Percentiles rank a stretch among this genome's conserved stretches.
phyloP scores from a whole-genome alignment of 2,888 invertebrate species.

The Melanostoma scalare region DNA sequence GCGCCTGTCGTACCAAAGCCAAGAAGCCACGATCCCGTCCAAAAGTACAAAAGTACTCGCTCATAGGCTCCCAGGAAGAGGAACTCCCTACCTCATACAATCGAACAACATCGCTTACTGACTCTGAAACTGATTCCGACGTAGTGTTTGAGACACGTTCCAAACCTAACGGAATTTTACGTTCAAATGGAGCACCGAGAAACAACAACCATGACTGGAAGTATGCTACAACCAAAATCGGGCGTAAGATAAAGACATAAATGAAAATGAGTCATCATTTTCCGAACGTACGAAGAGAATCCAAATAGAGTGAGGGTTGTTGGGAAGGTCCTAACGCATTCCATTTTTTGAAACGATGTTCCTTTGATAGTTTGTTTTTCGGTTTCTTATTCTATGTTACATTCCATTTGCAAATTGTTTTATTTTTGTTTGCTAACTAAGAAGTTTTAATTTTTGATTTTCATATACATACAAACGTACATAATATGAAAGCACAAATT shows the following conservation, averaged over 20 bases:
- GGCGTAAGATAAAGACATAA: slow-evolving; percentile 81
- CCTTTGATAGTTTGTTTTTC: slow-evolving; percentile 48
- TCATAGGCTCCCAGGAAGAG: slow-evolving; percentile 87
- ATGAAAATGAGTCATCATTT: not conserved
- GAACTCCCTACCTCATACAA: slow-evolving; percentile 83
- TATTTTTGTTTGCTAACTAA: slow-evolving; percentile 46
- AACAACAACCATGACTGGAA: slow-evolving; percentile 78
- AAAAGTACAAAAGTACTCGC: slow-evolving; percentile 87
- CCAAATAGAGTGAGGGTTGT: slow-evolving; percentile 10
- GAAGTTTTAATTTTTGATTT: slow-evolving; percentile 50
- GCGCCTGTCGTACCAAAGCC: slow-evolving; percentile 84
- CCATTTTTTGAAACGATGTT: slow-evolving; percentile 58
- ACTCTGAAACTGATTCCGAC: slow-evolving; percentile 93
- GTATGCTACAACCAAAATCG: slow-evolving; percentile 79
- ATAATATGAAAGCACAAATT: no score
- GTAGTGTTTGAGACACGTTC: slow-evolving; percentile 89
- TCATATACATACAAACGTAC: no score
- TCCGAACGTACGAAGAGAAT: not conserved
- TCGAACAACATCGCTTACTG: slow-evolving; percentile 85
- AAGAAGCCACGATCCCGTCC: slow-evolving; percentile 83
- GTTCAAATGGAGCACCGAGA: slow-evolving; percentile 74
- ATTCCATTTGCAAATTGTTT: slow-evolving; percentile 33
- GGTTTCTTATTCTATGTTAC: slow-evolving; percentile 21
- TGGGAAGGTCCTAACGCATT: slow-evolving; percentile 21
- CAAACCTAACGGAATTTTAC: slow-evolving; percentile 79